Evolutionary conservation across 2,888 invertebrate genomes (phyloP), one percentile per base, ranked within the genome.

Genomic region (Diachrysia chrysitis): DNA sequence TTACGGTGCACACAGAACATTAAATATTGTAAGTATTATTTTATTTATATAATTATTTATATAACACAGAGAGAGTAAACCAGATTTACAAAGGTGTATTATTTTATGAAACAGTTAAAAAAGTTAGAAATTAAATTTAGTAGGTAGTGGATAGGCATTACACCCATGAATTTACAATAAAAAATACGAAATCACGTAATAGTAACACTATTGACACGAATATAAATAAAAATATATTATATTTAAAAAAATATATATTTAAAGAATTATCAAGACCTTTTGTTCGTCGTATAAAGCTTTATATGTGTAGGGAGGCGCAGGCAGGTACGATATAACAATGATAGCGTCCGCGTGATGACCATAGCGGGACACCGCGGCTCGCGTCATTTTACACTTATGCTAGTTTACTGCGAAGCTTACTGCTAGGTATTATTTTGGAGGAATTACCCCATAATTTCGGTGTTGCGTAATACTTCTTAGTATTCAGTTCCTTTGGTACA

Each of bases 301-400:
- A 87, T 86, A 85, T 79, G 79, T 83, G 83, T 79, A 82, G 86
- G 85, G 79, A 88, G 86, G 85, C 85, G 88, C 87, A 83, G 87
- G 89, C 89, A 87, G 87, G 89, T 87, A 91, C 90, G 90, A 90
- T 93, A 90, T 89, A 92, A 91, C 93, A 92, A 89, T 90, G 92
- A 92, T 92, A 92, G 89, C 85, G 82, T 79, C 90, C 89, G 92
- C 93, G 92, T 93, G 93, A 94, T 90, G 88, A 88, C 93, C 94
- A 92, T 92, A 93, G 89, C 85, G 87, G 91, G 92, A 67, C 71
- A n/a, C 67, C 59, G 75, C 69, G 63, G 65, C 78, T 77, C 81
- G 78, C 85, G 86, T 88, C 87, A 88, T 87, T 85, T 84, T 81
- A 84, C 83, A 87, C 84, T 83, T 82, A 84, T 76, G 69, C 78